Percentiles rank a stretch among this genome's conserved stretches.
Conservation (phyloP, 2,113 vertebrate genomes). For the Oreotrochilus melanogaster region DNA sequence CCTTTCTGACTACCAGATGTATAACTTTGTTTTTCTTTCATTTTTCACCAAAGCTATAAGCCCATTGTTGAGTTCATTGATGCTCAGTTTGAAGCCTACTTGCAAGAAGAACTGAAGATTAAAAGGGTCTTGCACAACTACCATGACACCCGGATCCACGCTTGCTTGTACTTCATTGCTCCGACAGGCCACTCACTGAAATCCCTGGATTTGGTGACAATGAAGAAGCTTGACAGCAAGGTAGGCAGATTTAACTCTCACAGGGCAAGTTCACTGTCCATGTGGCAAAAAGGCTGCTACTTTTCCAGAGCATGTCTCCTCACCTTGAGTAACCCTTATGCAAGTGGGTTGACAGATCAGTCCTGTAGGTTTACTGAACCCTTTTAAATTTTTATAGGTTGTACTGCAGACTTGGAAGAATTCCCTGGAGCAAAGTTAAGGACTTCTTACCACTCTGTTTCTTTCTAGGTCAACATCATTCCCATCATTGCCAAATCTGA, state of each 20-base stretch:
- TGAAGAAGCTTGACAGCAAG: conserved; percentile 99
- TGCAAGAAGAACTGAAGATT: conserved; percentile 98
- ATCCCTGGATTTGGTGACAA: conserved; percentile 95
- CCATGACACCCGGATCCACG: conserved; percentile 94
- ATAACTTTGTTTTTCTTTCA: neutral
- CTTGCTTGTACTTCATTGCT: conserved; percentile 96
- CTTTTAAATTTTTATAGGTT: neutral
- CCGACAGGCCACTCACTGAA: conserved; percentile 97
- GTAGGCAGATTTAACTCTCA: conserved; percentile 59
- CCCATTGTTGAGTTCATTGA: conserved; percentile 98
- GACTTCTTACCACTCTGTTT: neutral
- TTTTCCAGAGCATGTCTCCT: neutral
- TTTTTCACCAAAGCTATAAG: conserved; percentile 86
- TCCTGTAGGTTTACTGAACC: neutral
- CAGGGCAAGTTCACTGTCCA: neutral
- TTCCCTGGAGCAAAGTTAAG: neutral
- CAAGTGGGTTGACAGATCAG: neutral
- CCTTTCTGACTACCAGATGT: neutral
- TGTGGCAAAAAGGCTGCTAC: neutral
- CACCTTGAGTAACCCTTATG: neutral
- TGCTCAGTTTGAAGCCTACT: conserved; percentile 94
- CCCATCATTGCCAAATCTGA: conserved; percentile 98
- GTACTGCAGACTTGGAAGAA: neutral
- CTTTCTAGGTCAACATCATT: conserved; percentile 93
- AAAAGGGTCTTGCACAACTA: conserved; percentile 94